These are phyloP conservation scores for Drosophila cracens DNA, from an alignment of 2,888 invertebrate species.

Conservation along the genomic window DNA sequence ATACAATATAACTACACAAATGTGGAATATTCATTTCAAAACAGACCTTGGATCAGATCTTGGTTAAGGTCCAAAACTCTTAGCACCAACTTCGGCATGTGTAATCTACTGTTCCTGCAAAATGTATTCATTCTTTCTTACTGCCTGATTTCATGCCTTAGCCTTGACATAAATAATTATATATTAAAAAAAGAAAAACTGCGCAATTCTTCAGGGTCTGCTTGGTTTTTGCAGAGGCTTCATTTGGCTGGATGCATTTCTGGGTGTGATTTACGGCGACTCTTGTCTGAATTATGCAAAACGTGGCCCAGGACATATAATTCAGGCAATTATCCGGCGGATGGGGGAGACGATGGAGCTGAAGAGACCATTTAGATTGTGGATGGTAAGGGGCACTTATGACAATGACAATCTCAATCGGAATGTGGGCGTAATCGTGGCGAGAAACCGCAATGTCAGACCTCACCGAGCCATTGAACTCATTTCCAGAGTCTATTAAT, in stretches of 20 bases:
- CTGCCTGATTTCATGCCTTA: conserved; percentile 28
- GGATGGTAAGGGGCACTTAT: neutral
- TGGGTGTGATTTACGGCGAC: conserved; percentile 63
- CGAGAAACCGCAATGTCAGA: conserved; percentile 25
- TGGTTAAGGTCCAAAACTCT: neutral
- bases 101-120: neutral
- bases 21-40: neutral
- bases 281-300: conserved; percentile 49
- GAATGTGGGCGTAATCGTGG: conserved; percentile 45
- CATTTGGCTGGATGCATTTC: conserved; percentile 25
- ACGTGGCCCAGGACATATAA: conserved; percentile 33
- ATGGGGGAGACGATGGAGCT: neutral
- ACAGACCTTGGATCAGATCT: neutral
- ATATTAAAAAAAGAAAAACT: conserved; percentile 16
- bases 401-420: conserved; percentile 27
- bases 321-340: conserved; percentile 35
- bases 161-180: conserved; percentile 65
- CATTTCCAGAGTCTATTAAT: conserved; percentile 39
- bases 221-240: conserved; percentile 14
- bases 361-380: neutral
- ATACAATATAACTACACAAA: neutral
- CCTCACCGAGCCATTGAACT: conserved; percentile 45
- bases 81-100: neutral
- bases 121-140: neutral
- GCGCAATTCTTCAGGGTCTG: conserved; percentile 14